These are phyloP conservation scores for Tetramorium parvispinum DNA, from an alignment of 1,140 invertebrate genomes.

Conservation along the genomic window DNA sequence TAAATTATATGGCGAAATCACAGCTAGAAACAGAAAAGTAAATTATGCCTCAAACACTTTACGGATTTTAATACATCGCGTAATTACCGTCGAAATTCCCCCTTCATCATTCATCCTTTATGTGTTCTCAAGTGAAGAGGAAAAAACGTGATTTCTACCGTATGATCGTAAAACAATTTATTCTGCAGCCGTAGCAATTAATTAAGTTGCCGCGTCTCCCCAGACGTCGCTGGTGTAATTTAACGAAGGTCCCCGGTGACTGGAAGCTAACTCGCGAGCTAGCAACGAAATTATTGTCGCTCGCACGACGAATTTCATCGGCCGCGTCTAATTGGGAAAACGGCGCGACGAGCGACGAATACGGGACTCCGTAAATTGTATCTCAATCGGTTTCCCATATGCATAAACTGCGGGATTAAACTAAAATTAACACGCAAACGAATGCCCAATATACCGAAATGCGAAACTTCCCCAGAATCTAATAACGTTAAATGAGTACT, in stretches of 20 bases:
- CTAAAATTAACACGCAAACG: slow-evolving; percentile 46
- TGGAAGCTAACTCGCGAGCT: slow-evolving; percentile 42
- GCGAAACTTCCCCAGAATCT: slow-evolving; percentile 22
- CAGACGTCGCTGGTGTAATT: slow-evolving; percentile 54
- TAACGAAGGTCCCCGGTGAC: slow-evolving; percentile 50
- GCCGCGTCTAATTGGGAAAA: slow-evolving; percentile 57
- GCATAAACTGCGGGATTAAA: slow-evolving; percentile 44
- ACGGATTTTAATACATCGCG: slow-evolving; percentile 29
- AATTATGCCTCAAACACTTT: slow-evolving; percentile 1
- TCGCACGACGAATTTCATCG: slow-evolving; percentile 59
- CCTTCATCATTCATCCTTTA: not conserved
- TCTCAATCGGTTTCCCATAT: slow-evolving; percentile 57
- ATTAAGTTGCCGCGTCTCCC: slow-evolving; percentile 41
- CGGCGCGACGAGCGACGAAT: slow-evolving; percentile 40
- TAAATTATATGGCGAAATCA: slow-evolving; percentile 17
- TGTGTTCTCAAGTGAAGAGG: not conserved
- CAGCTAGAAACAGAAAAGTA: not conserved
- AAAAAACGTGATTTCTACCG: slow-evolving; percentile 18
- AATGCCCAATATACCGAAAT: slow-evolving; percentile 8
- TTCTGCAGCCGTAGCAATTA: slow-evolving; percentile 37
- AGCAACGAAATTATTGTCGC: slow-evolving; percentile 59
- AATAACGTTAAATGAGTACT: slow-evolving; percentile 20
- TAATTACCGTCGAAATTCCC: slow-evolving; percentile 18
- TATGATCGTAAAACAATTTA: slow-evolving; percentile 46
- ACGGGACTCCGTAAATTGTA: slow-evolving; percentile 35